Evolutionary conservation across 2,888 invertebrate species (phyloP).

Genomic region (Heteromurus nitidus): DNA sequence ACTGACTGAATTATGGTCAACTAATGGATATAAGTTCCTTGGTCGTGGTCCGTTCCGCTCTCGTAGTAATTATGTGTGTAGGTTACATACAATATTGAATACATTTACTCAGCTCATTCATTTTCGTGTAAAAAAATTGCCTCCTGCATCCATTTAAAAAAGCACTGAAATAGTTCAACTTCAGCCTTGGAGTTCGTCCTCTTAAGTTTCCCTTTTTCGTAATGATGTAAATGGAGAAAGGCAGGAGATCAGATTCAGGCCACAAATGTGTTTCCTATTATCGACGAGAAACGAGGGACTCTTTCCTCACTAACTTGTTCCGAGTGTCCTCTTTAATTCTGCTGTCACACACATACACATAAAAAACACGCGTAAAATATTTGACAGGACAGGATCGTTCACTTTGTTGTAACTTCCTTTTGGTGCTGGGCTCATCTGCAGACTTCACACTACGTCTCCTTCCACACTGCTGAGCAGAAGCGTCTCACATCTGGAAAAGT

Average conservation of each 20-base stretch:
- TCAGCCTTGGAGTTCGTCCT: background rate
- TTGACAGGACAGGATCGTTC: background rate
- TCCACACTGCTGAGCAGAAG: background rate
- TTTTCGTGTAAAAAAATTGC: constrained; percentile 5
- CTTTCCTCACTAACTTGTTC: background rate
- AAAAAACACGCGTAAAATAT: background rate
- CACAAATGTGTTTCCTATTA: constrained; percentile 48
- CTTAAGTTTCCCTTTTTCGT: background rate
- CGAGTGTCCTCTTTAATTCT: background rate
- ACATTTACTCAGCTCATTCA: background rate
- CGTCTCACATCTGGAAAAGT: constrained; percentile 22
- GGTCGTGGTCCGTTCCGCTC: background rate
- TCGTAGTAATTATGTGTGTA: background rate
- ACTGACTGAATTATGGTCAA: background rate
- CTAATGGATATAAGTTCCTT: background rate
- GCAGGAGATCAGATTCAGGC: constrained; percentile 12
- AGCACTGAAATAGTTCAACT: background rate
- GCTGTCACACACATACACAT: background rate
- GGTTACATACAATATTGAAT: background rate
- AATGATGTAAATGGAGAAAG: constrained; percentile 19
- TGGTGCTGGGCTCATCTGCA: background rate
- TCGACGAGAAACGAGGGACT: background rate
- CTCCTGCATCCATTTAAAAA: background rate
- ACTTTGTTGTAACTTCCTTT: background rate
- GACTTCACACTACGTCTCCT: background rate